Base-by-base conservation (phyloP, 2,113 vertebrate species). In the Spea bombifrons region DNA sequence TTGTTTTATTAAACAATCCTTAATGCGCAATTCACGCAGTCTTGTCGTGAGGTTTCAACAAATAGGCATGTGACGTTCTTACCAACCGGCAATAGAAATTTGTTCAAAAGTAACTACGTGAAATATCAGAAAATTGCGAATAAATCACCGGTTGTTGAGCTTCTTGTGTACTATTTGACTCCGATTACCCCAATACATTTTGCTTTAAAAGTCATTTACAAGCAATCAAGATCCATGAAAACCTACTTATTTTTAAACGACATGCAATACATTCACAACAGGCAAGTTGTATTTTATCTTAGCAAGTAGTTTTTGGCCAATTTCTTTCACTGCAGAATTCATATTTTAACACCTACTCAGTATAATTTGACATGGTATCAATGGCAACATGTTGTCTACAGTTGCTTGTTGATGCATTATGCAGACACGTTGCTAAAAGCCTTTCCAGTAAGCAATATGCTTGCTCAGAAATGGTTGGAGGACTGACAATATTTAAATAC, bases 401-500 rank as follows among this genome's bases (percentile, higher is more conserved):
- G 49, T 69, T 13, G 67, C 48, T 69, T 49, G 45, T 69, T 69
- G 48, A 44, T 69, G 16, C 47, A 49, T 69, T 69, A 69, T 7
- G 7, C 9, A 49, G 46, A 13, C 67, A 49, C 13, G 8, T 4
- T 17, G 44, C 46, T 16, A 7, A 69, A 69, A 48, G 67, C 46
- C n/a, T 69, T 50, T 69, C 46, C 47, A 69, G 48, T 69, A 69
- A 69, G n/a, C 44, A 3, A 3, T 15, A 8, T 16, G 67, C 44
- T 16, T 16, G 67, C 5, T 30, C 9, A 15, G 15, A 16, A 16
- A 63, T 16, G 17, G 15, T 15, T 7, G 15, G 17, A 13, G 17
- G 12, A 16, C 59, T 63, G 17, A 30, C 30, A 30, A 30, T 30
- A 2, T 30, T 30, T 30, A 30, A 30, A 30, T 1, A 30, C 30